Evolutionary conservation across 2,888 invertebrate genomes (phyloP).

Genomic region (Psococerastis gibbosa): DNA sequence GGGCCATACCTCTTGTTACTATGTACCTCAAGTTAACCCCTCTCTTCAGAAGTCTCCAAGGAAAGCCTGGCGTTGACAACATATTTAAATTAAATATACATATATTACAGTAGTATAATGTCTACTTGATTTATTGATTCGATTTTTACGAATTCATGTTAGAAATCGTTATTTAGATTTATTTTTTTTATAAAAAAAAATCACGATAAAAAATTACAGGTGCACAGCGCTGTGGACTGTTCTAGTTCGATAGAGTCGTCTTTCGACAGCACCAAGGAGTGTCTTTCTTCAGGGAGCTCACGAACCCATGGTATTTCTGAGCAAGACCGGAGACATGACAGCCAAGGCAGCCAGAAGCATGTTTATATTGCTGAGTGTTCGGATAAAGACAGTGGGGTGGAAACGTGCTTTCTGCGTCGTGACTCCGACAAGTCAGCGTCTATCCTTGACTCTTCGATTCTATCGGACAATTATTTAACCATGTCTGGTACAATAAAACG

Average conservation of each 20-base stretch:
- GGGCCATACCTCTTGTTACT: no score
- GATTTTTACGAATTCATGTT: no score
- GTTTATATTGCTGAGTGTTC: neutral
- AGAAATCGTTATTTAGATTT: no score
- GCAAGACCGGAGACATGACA: neutral
- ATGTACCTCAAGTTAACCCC: no score
- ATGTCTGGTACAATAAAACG: conserved; percentile 55
- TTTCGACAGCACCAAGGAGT: neutral
- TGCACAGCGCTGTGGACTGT: neutral
- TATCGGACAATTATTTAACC: conserved; percentile 42
- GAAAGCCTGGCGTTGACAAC: no score
- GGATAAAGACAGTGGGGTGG: conserved; percentile 15
- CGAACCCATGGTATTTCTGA: neutral
- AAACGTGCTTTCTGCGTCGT: conserved; percentile 19
- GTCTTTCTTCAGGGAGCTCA: neutral
- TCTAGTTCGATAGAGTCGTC: neutral
- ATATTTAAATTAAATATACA: no score
- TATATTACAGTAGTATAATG: no score
- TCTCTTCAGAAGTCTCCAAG: no score
- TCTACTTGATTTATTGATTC: no score
- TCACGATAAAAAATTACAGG: no score
- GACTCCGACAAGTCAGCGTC: conserved; percentile 32
- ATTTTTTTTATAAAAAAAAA: no score
- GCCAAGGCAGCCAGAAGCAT: neutral
- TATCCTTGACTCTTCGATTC: conserved; percentile 31